Conservation (phyloP, 1,140 invertebrate genomes). For the Oppia nitens region DNA sequence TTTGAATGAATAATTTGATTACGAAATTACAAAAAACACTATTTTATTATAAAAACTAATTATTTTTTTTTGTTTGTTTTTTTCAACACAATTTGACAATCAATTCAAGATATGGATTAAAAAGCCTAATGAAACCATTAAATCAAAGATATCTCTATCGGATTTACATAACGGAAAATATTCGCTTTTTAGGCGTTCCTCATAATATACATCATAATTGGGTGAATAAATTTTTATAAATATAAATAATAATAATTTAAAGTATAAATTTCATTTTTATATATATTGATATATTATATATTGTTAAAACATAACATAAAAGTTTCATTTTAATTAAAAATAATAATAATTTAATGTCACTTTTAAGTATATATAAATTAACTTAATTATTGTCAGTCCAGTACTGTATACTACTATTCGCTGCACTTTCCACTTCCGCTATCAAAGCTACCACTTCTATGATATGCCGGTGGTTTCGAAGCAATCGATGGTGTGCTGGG, state of each 20-base stretch:
- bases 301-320: neutral
- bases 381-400: neutral
- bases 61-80: conserved; percentile 5
- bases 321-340: neutral
- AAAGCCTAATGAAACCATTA: conserved; percentile 55
- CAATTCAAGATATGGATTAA: conserved; percentile 78
- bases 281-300: too few relatives aligned
- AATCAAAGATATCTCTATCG: conserved; percentile 62
- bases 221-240: too few relatives aligned
- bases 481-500: conserved; percentile 23
- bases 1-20: neutral
- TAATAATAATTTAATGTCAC: too few relatives aligned
- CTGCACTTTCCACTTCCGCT: conserved; percentile 39
- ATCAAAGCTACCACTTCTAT: conserved; percentile 67
- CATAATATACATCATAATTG: conserved; percentile 18
- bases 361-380: neutral
- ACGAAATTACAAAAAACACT: neutral
- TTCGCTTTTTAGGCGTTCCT: conserved; percentile 53
- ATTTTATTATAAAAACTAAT: neutral
- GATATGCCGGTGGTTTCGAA: conserved; percentile 47
- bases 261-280: neutral
- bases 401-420: too few relatives aligned
- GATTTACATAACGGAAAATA: conserved; percentile 73
- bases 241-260: neutral
- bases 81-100: conserved; percentile 16